phyloP scores from a whole-genome alignment of 2,888 invertebrate genomes.

The Formica aserva region DNA sequence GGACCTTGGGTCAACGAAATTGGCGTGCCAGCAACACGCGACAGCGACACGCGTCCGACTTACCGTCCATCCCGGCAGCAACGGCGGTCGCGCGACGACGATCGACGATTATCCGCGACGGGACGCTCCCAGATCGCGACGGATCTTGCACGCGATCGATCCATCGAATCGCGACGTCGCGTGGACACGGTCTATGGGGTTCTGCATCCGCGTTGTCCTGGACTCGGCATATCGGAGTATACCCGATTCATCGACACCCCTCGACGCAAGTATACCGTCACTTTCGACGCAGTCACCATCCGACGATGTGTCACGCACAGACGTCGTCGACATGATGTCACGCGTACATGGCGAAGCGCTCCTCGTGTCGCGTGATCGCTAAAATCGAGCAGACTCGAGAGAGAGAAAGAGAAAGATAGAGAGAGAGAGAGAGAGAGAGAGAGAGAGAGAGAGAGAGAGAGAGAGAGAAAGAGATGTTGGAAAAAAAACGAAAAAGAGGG shows the following conservation, averaged over 20 bases:
- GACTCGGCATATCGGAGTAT: conserved; percentile 30
- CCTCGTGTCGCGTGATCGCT: conserved; percentile 50
- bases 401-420: background rate
- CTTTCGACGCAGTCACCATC: conserved; percentile 46
- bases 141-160: conserved; percentile 70
- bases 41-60: conserved; percentile 38
- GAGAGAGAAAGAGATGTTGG: conserved; percentile 9
- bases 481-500: background rate
- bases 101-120: conserved; percentile 45
- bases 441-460: background rate
- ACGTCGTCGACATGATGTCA: conserved; percentile 66
- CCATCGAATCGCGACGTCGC: conserved; percentile 58
- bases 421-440: background rate
- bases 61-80: conserved; percentile 55
- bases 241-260: conserved; percentile 34
- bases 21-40: conserved; percentile 53
- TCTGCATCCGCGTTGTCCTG: conserved; percentile 47
- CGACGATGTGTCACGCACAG: conserved; percentile 50
- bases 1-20: conserved; percentile 57
- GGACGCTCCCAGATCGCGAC: conserved; percentile 37
- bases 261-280: conserved; percentile 32
- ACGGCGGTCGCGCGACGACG: conserved; percentile 33
- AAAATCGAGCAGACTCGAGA: conserved; percentile 11
- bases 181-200: conserved; percentile 52
- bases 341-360: conserved; percentile 56